phyloP scores from a whole-genome alignment of 1,140 invertebrate species.

The Lineus longissimus region DNA sequence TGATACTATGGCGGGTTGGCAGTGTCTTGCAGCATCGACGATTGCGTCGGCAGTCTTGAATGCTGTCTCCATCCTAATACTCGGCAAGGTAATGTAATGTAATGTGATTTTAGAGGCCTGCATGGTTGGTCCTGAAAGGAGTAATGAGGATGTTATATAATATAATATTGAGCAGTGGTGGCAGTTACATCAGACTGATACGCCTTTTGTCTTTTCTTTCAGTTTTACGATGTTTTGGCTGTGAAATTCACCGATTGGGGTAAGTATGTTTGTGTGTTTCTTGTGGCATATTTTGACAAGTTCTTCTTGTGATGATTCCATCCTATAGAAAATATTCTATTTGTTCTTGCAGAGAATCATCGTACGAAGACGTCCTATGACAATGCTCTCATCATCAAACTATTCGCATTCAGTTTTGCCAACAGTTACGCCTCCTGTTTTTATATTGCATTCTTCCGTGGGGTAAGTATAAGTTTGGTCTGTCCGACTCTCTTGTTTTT shows the following conservation, averaged over 20 bases:
- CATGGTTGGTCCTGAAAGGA: too few relatives aligned
- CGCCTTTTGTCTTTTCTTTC: conserved; percentile 23
- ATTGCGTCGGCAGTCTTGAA: conserved; percentile 51
- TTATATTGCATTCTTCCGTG: conserved; percentile 56
- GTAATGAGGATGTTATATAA: too few relatives aligned
- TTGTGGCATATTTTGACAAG: too few relatives aligned
- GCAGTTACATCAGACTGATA: too few relatives aligned
- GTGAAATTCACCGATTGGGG: conserved; percentile 53
- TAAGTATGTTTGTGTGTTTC: conserved; percentile 27
- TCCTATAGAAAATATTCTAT: not conserved
- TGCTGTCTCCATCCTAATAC: conserved; percentile 51
- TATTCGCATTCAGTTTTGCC: conserved; percentile 57
- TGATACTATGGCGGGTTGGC: conserved; percentile 19
- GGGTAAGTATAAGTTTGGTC: conserved; percentile 34
- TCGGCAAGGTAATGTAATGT: conserved; percentile 50
- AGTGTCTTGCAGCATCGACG: conserved; percentile 44
- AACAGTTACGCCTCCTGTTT: conserved; percentile 55
- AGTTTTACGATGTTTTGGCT: conserved; percentile 52
- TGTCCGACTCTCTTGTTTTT: too few relatives aligned
- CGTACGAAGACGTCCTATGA: conserved; percentile 52
- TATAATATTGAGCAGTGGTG: too few relatives aligned
- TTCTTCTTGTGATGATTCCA: too few relatives aligned
- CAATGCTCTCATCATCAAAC: conserved; percentile 54
- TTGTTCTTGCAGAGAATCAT: conserved; percentile 52
- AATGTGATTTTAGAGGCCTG: too few relatives aligned